These are phyloP conservation scores for Cheilinus undulatus DNA, from an alignment of 2,113 vertebrate genomes.

Conservation along the genomic window DNA sequence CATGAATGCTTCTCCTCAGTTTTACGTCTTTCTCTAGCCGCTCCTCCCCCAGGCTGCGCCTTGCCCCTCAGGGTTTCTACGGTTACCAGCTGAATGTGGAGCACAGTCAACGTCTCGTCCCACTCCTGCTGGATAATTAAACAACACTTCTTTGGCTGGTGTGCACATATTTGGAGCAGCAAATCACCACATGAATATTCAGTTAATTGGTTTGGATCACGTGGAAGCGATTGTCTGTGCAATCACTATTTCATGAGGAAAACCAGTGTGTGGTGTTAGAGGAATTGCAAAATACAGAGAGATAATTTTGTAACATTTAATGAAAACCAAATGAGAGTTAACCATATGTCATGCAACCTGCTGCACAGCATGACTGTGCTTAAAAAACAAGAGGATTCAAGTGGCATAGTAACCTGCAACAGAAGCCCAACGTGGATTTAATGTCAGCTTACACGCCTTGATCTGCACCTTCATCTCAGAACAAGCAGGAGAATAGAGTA, in stretches of 20 bases:
- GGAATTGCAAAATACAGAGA: background rate
- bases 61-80: constrained; percentile 54
- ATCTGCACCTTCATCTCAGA: constrained; percentile 35
- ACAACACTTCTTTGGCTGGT: constrained; percentile 33
- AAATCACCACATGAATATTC: constrained; percentile 61
- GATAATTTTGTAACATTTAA: constrained; percentile 29
- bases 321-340: constrained; percentile 16
- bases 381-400: constrained; percentile 28
- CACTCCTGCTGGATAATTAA: constrained; percentile 63
- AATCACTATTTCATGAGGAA: constrained; percentile 54
- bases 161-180: constrained; percentile 29
- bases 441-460: constrained; percentile 33
- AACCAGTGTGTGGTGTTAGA: constrained; percentile 21
- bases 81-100: constrained; percentile 52
- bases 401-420: constrained; percentile 27
- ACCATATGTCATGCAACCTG: background rate
- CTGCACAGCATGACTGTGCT: background rate
- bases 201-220: constrained; percentile 50
- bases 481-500: background rate
- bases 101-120: constrained; percentile 36
- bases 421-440: constrained; percentile 29
- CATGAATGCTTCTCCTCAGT: background rate
- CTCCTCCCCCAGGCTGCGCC: constrained; percentile 37
- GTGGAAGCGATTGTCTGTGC: constrained; percentile 34
- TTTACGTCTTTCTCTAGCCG: background rate